Conservation (phyloP, 1,140 invertebrate genomes). For the Nylanderia fulva region DNA sequence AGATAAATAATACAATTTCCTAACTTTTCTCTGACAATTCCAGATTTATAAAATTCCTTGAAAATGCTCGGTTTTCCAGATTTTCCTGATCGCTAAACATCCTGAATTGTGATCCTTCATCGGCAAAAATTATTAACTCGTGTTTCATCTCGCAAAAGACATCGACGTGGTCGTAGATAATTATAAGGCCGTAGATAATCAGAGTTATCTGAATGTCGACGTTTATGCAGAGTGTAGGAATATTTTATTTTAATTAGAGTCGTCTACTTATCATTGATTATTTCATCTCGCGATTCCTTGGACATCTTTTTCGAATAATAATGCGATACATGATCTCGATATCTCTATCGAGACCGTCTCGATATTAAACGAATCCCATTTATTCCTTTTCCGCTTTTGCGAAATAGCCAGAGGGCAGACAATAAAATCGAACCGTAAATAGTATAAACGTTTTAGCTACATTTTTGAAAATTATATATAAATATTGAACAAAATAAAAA, state of each 20-base stretch:
- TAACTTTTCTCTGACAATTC: too few species aligned
- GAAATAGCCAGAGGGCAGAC: not conserved
- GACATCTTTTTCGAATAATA: conserved; percentile 5
- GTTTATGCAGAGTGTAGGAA: not conserved
- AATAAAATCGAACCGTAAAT: not conserved
- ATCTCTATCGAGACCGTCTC: conserved; percentile 3
- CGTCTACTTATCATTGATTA: not conserved
- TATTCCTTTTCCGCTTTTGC: not conserved
- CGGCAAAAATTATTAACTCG: too few species aligned
- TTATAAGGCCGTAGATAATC: too few species aligned
- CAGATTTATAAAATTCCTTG: too few species aligned
- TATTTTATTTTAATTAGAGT: conserved; percentile 26
- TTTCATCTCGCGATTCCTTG: not conserved
- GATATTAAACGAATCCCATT: conserved; percentile 16
- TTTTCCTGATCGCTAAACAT: too few species aligned
- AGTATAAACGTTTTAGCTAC: not conserved
- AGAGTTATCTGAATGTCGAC: not conserved
- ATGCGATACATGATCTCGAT: not conserved
- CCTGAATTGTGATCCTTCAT: too few species aligned
- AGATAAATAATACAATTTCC: too few species aligned
- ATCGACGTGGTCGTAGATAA: too few species aligned
- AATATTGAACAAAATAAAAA: not conserved
- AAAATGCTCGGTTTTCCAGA: too few species aligned
- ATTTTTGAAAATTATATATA: not conserved
- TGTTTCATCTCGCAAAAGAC: too few species aligned